phyloP scores from a whole-genome alignment of 2,888 invertebrate genomes.

The Lithophane leautieri region DNA sequence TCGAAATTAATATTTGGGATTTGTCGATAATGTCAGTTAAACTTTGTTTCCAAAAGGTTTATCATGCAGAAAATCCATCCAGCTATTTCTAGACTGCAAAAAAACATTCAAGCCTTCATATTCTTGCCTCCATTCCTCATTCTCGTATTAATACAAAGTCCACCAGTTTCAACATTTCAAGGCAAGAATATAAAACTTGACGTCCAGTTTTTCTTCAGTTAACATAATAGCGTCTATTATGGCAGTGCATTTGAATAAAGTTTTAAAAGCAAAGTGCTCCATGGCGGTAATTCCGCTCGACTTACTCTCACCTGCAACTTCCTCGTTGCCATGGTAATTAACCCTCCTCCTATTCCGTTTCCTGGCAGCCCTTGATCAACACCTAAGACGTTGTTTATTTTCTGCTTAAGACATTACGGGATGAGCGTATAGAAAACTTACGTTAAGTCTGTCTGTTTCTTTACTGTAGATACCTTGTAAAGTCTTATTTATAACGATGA shows the following conservation, averaged over 20 bases:
- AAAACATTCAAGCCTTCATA: background rate
- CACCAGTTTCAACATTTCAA: slow-evolving; percentile 12
- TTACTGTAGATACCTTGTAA: background rate
- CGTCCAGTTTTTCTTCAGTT: slow-evolving; percentile 37
- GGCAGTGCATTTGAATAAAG: slow-evolving; percentile 54
- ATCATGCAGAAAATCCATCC: background rate
- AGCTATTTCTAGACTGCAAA: background rate
- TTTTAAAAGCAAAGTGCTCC: slow-evolving; percentile 62
- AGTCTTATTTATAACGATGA: background rate
- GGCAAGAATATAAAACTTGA: slow-evolving; percentile 28
- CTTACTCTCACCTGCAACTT: slow-evolving; percentile 43
- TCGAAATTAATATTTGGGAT: slow-evolving; percentile 7
- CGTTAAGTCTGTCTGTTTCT: background rate
- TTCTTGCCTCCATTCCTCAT: background rate
- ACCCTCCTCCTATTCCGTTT: slow-evolving; percentile 14
- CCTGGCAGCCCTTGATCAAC: slow-evolving; percentile 39
- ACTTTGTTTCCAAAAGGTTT: background rate
- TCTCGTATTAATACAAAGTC: slow-evolving; percentile 27
- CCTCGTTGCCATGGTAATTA: slow-evolving; percentile 52
- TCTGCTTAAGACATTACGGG: slow-evolving; percentile 18
- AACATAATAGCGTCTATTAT: slow-evolving; percentile 60
- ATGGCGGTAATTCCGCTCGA: slow-evolving; percentile 39
- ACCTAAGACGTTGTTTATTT: slow-evolving; percentile 31
- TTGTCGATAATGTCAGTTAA: background rate
- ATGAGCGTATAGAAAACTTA: background rate